Base-by-base conservation (phyloP, 2,113 vertebrate species). In the Sebastes fasciatus region DNA sequence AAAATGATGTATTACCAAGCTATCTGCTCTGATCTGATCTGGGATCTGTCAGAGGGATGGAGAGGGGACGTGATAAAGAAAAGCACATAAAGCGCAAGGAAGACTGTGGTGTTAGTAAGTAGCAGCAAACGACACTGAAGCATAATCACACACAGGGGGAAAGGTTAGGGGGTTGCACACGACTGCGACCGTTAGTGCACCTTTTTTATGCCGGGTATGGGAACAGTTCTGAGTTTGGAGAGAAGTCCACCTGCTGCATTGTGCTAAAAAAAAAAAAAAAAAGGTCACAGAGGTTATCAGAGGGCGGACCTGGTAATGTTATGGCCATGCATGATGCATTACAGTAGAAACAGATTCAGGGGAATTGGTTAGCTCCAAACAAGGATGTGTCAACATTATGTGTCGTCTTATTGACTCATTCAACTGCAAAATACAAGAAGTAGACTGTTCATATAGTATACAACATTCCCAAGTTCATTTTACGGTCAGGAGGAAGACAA, bases 171-270 rank as follows among this genome's bases (percentile, higher is more conserved):
- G 80, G 75, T 74, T 83, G 82, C 83, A n/a, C n/a, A n/a, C n/a
- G n/a, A n/a, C n/a, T n/a, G n/a, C n/a, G n/a, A n/a, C n/a, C n/a
- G n/a, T n/a, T 90, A 79, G 93, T 87, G 96, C 95, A 99, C 98
- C 98, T 99, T 98, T 95, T 92, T 96, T 85, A 91, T 89, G 93
- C 96, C 96, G 57, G 95, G 79, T 92, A 96, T 97, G 92, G 96
- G 94, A 91, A 97, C 95, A 93, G 95, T 96, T 96, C 93, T 97
- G 95, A 99, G 12, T 94, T 91, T 97, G 93, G 94, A 94, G 94
- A 98, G 79, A 91, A 99, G 91, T 95, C 96, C 96, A 95, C 93
- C 94, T 70, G 94, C 92, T 82, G 95, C 94, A 94, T 78, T 95
- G 84, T 63, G 95, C 97, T 99, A 93, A 92, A 98, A 98, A 97